Base-by-base conservation (phyloP, 1,140 invertebrate species). In the Vanessa tameamea region DNA sequence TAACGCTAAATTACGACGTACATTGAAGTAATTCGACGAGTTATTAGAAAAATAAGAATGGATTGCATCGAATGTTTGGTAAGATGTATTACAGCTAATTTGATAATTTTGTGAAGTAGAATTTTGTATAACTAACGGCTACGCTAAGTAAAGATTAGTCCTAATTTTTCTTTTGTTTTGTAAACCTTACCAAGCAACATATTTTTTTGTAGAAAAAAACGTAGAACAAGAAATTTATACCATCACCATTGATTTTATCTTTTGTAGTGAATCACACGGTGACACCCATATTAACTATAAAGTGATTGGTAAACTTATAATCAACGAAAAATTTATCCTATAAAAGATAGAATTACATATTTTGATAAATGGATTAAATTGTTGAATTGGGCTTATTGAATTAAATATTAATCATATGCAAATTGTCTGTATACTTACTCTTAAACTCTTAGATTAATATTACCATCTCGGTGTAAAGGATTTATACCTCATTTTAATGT, bases 261-360 rank as follows among this genome's bases (percentile, higher is more conserved):
- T 57, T 57, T 57, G 20, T 15, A 23, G 53, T 7, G 23, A 13
- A 26, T 23, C 53, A 61, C 20, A 47, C 68, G 16, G 55, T 69
- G 67, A 69, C 68, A 65, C 63, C 61, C 69, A 69, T 66, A 75
- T 53, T 55, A 64, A 26, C 15, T 48, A 70, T 70, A 48, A 69
- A 31, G 61, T 72, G 47, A 75, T 75, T 51, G 64, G 43, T 68
- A 63, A 66, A 82, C 68, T 78, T 75, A 75, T 79, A 73, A 75
- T 85, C 87, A 87, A 87, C 87, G 87, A 90, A 90, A 82, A 80
- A 50, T 85, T 43, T 88, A 87, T 91, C 83, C 82, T 91, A 88
- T 84, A 83, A 82, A 83, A 78, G 73, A 73, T 75, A 78, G 69
- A 80, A 78, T 72, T 82, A 82, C 70, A 83, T 89, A 90, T 89